A percentile compares a stretch with the other conserved stretches of the same genome.
These are phyloP conservation scores for Tetanocera ferruginea DNA, from an alignment of 2,888 invertebrate species.

Conservation along the genomic window DNA sequence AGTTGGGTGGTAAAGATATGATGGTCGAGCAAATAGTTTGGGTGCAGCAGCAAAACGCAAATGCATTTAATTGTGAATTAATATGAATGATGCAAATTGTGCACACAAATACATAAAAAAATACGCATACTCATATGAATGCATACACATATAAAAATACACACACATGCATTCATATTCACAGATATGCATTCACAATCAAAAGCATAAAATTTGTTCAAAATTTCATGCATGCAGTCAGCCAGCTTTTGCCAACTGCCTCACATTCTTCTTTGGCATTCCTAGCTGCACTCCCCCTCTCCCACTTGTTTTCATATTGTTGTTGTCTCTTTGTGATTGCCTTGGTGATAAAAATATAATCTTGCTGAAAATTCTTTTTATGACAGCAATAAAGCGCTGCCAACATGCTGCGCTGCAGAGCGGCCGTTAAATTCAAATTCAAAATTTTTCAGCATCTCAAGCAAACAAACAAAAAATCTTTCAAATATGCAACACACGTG, in stretches of 20 bases:
- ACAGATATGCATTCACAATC: background rate
- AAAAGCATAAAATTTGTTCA: background rate
- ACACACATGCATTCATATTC: background rate
- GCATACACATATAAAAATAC: background rate
- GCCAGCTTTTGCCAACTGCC: background rate
- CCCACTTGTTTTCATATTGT: no score
- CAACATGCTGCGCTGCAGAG: background rate
- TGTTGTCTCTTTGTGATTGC: no score
- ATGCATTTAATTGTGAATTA: conserved; percentile 4
- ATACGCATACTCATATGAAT: background rate
- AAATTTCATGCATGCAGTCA: background rate
- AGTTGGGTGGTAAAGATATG: no score
- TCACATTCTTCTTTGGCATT: background rate
- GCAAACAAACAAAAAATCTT: background rate
- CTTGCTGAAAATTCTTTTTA: conserved; percentile 12
- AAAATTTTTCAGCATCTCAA: background rate
- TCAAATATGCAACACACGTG: background rate
- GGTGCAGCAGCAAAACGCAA: background rate
- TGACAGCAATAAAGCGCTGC: conserved; percentile 13
- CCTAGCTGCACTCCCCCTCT: background rate
- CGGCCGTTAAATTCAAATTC: conserved; percentile 19
- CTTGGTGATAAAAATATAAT: background rate
- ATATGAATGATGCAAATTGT: background rate
- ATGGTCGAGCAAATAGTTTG: no score
- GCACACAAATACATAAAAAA: background rate